Percentiles rank a stretch among this genome's conserved stretches.
Conservation (phyloP, 2,113 vertebrate genomes). For the Zootoca vivipara region DNA sequence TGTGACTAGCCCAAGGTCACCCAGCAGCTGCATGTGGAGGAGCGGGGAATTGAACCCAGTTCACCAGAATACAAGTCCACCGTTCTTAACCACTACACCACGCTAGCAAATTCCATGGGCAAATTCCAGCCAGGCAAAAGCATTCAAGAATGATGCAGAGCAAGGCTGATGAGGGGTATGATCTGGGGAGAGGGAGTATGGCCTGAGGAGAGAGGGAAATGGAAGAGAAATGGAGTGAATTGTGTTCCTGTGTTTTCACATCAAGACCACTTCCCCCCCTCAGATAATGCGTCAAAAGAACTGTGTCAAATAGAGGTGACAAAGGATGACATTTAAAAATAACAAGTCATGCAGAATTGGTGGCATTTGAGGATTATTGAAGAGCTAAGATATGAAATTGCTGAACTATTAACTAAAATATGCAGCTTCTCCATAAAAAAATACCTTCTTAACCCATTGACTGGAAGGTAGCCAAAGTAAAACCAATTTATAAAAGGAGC, state of each 20-base stretch:
- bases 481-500: background rate
- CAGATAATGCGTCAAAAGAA: background rate
- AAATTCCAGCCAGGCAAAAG: no score
- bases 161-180: no score
- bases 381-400: constrained; percentile 10
- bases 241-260: background rate
- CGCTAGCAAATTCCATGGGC: no score
- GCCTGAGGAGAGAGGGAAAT: background rate
- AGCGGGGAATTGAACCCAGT: no score
- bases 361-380: constrained; percentile 21
- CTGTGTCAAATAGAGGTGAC: constrained; percentile 18
- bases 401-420: constrained; percentile 23
- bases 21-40: no score
- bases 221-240: background rate
- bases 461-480: background rate
- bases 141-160: no score
- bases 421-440: background rate
- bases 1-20: no score
- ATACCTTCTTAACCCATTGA: background rate
- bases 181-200: background rate
- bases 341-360: constrained; percentile 12
- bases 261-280: background rate
- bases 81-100: no score
- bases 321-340: constrained; percentile 34
- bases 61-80: no score